Evolutionary conservation across 2,797 vertebrate species (phyloP).

Genomic region (Arnoldichthys spilopterus): DNA sequence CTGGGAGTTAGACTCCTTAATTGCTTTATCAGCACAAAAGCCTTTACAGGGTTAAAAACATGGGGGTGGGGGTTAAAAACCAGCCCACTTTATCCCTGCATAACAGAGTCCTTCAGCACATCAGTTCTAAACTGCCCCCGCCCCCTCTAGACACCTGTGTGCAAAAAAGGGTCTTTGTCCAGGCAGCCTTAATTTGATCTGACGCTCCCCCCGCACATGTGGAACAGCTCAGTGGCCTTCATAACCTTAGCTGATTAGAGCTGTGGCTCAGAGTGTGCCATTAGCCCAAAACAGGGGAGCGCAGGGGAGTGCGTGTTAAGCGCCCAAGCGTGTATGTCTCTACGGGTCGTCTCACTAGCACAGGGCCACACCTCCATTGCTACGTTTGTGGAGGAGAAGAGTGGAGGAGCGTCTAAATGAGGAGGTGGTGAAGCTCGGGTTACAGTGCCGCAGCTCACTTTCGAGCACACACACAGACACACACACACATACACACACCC

Average conservation of each 20-base stretch:
- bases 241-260: conserved; percentile 65
- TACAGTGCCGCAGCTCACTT: not conserved
- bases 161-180: conserved; percentile 79
- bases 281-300: conserved; percentile 36
- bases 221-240: conserved; percentile 78
- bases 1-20: conserved; percentile 37
- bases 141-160: conserved; percentile 56
- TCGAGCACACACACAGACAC: not conserved
- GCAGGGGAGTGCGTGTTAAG: conserved; percentile 37
- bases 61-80: conserved; percentile 28
- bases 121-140: conserved; percentile 38
- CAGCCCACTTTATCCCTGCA: conserved; percentile 38
- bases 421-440: conserved; percentile 12
- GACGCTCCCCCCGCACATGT: conserved; percentile 79
- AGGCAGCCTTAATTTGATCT: conserved; percentile 74
- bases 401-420: conserved; percentile 6
- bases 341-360: not conserved
- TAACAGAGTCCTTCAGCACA: conserved; percentile 54
- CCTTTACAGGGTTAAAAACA: conserved; percentile 45
- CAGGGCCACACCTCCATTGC: not conserved
- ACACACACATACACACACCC: not conserved
- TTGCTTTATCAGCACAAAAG: conserved; percentile 54
- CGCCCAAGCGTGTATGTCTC: conserved; percentile 32
- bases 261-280: conserved; percentile 53
- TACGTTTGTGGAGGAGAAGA: not conserved